Base-by-base conservation (phyloP, 2,113 vertebrate species). In the Tyrannus savana region DNA sequence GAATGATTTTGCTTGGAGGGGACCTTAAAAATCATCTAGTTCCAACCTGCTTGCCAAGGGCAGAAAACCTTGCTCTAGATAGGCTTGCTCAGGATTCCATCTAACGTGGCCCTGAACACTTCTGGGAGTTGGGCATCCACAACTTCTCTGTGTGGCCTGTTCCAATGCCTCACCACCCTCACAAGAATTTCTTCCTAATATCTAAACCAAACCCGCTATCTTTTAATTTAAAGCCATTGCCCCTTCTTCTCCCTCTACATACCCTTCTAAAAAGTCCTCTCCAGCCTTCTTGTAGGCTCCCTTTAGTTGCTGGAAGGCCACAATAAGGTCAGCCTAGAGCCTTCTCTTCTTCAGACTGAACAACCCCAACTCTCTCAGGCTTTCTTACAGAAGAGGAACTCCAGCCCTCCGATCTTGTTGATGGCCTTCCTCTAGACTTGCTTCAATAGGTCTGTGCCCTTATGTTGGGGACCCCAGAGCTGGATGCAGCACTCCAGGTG, bases 111-210 rank as follows among this genome's bases (percentile, higher is more conserved):
- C 47, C 49, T 49, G 14, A 31, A 28, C 30, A 31, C 3, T 60
- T 53, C 2, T 4, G 10, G 17, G n/a, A 62, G 7, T 0, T 76
- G 8, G 14, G 9, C 30, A 25, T 62, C n/a, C 0, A 0, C 25
- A 49, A 10, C 18, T 69, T 35, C 31, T 83, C 17, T 62, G 30
- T 35, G 8, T 41, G 33, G 2, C 14, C 21, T 62, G 35, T 69
- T 60, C 7, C n/a, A 10, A 17, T 62, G 62, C 6, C 25, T 62
- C 30, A 47, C 10, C 25, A 16, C 25, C 5, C 18, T 37, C 49
- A 27, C 4, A 76, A 56, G 31, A 22, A 56, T 49, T 63, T 75
- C 22, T 82, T 89, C 30, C 35, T 31, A 49, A 19, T 42, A 37
- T 10, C 27, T 76, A 15, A 55, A 55, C 7, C 31, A 42, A 75